Evolutionary conservation across 2,113 vertebrate genomes (phyloP).

Genomic region (Phodopus roborovskii): DNA sequence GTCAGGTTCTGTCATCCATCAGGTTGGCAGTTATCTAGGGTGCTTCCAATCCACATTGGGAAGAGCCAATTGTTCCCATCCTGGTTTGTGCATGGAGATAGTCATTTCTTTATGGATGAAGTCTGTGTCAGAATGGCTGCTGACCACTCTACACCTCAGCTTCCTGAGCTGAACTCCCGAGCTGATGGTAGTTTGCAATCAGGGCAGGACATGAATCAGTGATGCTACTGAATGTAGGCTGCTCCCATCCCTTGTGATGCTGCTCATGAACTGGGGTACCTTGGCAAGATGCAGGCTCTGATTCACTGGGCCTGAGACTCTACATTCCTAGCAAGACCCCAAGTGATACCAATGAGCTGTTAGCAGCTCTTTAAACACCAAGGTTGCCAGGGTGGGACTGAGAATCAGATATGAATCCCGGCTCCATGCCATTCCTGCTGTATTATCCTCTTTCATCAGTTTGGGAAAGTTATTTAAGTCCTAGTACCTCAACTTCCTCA

Average conservation of each 20-base stretch:
- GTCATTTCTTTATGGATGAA: rapidly evolving
- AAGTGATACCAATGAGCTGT: rapidly evolving
- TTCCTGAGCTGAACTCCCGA: neutral
- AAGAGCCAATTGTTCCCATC: neutral
- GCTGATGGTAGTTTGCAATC: rapidly evolving
- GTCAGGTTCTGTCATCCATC: neutral
- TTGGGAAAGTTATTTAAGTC: neutral
- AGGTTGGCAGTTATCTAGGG: too few species aligned
- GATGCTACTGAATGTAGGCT: neutral
- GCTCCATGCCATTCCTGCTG: neutral
- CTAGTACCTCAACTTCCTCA: neutral
- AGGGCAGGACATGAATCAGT: neutral
- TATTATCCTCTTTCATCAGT: neutral
- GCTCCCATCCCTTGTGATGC: neutral
- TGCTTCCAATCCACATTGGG: rapidly evolving
- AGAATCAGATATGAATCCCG: neutral
- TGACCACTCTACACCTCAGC: neutral
- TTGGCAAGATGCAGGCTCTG: neutral
- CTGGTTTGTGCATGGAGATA: rapidly evolving
- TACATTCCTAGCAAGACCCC: too few species aligned
- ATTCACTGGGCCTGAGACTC: neutral
- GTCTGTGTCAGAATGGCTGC: neutral
- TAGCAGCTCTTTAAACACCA: neutral
- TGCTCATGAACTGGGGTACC: neutral
- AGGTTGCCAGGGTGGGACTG: neutral